Evolutionary conservation across 2,888 invertebrate genomes (phyloP).

Genomic region (Apodemia duryi): DNA sequence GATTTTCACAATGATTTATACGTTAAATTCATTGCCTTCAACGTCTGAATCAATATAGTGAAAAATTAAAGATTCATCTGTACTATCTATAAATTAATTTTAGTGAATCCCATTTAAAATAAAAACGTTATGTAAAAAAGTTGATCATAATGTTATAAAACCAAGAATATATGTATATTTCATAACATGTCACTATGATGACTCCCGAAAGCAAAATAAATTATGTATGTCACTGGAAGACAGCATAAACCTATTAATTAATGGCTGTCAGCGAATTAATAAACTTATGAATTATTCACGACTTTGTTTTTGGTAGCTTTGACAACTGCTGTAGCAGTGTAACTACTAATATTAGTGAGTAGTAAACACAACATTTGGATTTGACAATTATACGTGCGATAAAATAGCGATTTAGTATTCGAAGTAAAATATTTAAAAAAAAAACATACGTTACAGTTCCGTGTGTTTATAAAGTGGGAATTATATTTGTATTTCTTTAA

Average conservation of each 20-base stretch:
- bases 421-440: too few relatives aligned
- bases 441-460: too few relatives aligned
- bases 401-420: too few relatives aligned
- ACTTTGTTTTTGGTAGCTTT: not conserved
- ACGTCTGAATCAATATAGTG: too few relatives aligned
- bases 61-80: too few relatives aligned
- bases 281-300: not conserved
- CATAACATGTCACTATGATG: not conserved
- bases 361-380: too few relatives aligned
- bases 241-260: conserved; percentile 5
- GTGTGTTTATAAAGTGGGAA: too few relatives aligned
- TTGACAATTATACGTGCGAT: too few relatives aligned
- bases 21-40: too few relatives aligned
- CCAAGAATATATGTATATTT: not conserved
- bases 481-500: too few relatives aligned
- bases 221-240: not conserved
- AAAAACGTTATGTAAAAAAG: not conserved
- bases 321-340: not conserved
- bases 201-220: not conserved
- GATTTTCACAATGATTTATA: too few relatives aligned
- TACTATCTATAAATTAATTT: too few relatives aligned
- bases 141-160: not conserved
- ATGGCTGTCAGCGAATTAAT: conserved; percentile 11
- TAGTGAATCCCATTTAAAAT: not conserved
- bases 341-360: not conserved